A percentile compares a stretch with the other conserved stretches of the same genome.
Evolutionary conservation across 1,140 invertebrate species (phyloP).

Genomic region (Doryteuthis pealeii): DNA sequence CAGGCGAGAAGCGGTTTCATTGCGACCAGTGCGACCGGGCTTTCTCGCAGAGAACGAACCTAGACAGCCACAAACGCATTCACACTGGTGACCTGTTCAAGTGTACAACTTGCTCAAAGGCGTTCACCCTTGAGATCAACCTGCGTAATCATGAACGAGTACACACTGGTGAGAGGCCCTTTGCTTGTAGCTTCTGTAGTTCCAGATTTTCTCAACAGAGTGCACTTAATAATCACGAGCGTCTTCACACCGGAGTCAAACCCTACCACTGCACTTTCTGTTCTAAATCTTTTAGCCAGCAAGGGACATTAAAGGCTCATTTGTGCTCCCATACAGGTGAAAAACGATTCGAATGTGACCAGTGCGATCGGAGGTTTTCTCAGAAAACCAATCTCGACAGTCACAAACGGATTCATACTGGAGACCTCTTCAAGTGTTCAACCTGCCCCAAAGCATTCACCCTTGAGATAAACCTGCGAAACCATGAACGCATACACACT

Average conservation of each 20-base stretch:
- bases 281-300: slow-evolving; percentile 24
- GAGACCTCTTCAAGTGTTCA: slow-evolving; percentile 52
- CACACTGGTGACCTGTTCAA: slow-evolving; percentile 82
- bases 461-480: not conserved
- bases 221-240: slow-evolving; percentile 73
- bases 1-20: slow-evolving; percentile 19
- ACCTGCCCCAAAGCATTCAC: slow-evolving; percentile 43
- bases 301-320: slow-evolving; percentile 26
- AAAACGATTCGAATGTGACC: slow-evolving; percentile 68
- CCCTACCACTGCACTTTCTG: slow-evolving; percentile 51
- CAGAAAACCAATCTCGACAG: slow-evolving; percentile 32
- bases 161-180: slow-evolving; percentile 67
- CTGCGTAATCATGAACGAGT: slow-evolving; percentile 67
- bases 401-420: slow-evolving; percentile 53
- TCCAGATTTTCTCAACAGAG: slow-evolving; percentile 89
- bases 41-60: slow-evolving; percentile 82
- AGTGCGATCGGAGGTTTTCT: slow-evolving; percentile 50
- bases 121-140: slow-evolving; percentile 26
- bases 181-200: slow-evolving; percentile 77
- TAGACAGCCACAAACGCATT: slow-evolving; percentile 86
- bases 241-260: slow-evolving; percentile 28
- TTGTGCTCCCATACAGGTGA: slow-evolving; percentile 77
- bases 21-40: slow-evolving; percentile 55
- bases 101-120: slow-evolving; percentile 28
- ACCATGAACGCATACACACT: slow-evolving; percentile 8